Evolutionary conservation across 2,888 invertebrate genomes (phyloP), one percentile per base, ranked within the genome.

Genomic region (Coleophora deauratella): DNA sequence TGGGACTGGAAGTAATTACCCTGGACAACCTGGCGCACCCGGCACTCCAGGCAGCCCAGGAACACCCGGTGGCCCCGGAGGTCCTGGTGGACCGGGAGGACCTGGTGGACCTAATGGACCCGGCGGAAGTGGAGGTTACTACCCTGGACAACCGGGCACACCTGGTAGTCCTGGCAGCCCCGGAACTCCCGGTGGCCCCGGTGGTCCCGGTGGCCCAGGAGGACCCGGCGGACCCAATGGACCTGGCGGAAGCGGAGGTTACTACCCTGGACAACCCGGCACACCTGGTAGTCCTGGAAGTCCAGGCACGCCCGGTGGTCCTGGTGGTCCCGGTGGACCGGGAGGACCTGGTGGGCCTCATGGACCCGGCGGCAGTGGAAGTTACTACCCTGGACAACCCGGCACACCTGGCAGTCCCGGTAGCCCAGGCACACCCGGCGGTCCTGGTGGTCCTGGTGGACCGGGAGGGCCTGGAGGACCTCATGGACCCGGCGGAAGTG

Each of bases 321-420:
- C 46, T 34, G 41, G 41, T 28, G 40, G 33, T 7, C 43, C 47
- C 9, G 41, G 41, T 10, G 38, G 41, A 13, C 40, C 43, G 13
- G 37, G 33, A 3, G 40, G 41, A 3, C 40, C 39, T 9, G 33
- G 37, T 9, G 37, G 41, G 1, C 37, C 53, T 11, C 44, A 51
- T 27, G 34, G 38, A 8, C 28, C 43, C 33, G 44, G 21, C 6
- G 21, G 21, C 3, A 21, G 21, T 21, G 21, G 21, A 21, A 21
- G 52, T 9, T 46, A 47, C 33, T 51, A 53, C 35, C 51, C 52
- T 46, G 56, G 48, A 10, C 35, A 42, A 32, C 58, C 57, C 10
- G 56, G 56, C 14, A 43, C 50, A 30, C 89, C 50, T 15, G 51
- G 52, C 12, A 42, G 49, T 21, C 51, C 55, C 4, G 49, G 55